Evolutionary conservation across 2,888 invertebrate genomes (phyloP).

Genomic region (Sminthurinus aureus): DNA sequence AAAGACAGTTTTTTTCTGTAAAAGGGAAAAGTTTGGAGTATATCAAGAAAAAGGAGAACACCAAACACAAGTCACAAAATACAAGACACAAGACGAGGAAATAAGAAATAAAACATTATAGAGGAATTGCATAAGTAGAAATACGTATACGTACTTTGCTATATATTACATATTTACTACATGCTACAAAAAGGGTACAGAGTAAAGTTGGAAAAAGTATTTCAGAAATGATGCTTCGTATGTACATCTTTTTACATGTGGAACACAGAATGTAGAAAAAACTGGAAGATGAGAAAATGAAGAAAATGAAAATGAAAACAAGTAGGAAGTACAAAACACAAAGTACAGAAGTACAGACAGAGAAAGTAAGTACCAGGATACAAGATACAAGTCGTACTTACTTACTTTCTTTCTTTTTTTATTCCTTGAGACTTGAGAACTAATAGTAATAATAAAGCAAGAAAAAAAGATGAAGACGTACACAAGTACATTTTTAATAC

Average conservation of each 20-base stretch:
- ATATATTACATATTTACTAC: background rate
- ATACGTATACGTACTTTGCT: background rate
- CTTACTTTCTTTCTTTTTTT: no score
- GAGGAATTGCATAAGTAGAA: background rate
- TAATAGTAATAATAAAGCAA: conserved; percentile 5
- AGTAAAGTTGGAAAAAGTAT: background rate
- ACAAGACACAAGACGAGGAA: background rate
- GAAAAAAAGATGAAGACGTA: conserved; percentile 3
- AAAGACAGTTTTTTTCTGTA: conserved; percentile 15
- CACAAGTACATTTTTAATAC: conserved; percentile 26
- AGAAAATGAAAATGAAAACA: background rate
- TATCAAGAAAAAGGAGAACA: background rate
- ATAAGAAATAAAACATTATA: background rate
- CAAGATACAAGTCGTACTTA: no score
- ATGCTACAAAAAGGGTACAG: background rate
- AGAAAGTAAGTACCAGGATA: no score
- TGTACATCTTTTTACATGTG: background rate
- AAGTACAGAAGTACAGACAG: background rate
- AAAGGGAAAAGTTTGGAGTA: conserved; percentile 1
- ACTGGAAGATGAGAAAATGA: background rate
- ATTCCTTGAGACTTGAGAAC: background rate
- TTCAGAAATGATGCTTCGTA: background rate
- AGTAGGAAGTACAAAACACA: background rate
- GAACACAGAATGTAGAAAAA: background rate
- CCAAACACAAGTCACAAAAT: no score